Conservation (phyloP, 2,113 vertebrate species). For the Anhinga rufa region DNA sequence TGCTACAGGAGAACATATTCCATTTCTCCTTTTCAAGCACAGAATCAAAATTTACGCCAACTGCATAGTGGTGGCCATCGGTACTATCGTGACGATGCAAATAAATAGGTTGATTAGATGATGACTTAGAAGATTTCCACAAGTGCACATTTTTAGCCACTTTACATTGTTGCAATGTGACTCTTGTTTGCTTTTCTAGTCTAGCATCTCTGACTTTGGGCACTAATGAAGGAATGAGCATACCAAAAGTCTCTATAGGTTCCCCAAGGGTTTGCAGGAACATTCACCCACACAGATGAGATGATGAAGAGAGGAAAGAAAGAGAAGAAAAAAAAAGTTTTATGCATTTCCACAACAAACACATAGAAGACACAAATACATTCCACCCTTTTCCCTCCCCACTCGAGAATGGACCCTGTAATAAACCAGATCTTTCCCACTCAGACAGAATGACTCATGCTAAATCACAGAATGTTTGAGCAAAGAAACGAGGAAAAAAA, state of each 20-base stretch:
- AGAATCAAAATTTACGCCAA: not conserved
- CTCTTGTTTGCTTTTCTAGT: constrained; percentile 2
- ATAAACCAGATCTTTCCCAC: constrained; percentile 38
- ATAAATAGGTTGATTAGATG: not conserved
- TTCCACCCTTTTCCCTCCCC: constrained; percentile 35
- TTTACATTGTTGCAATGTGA: not conserved
- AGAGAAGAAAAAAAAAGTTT: constrained; percentile 60
- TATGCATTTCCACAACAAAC: constrained; percentile 60
- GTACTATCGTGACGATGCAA: not conserved
- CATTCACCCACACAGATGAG: constrained; percentile 85
- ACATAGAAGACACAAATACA: constrained; percentile 56
- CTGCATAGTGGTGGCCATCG: not conserved
- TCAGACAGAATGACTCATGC: constrained; percentile 58
- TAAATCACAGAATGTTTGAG: constrained; percentile 41
- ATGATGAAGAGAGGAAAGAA: constrained; percentile 76
- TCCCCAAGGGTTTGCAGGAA: constrained; percentile 84
- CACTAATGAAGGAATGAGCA: constrained; percentile 79
- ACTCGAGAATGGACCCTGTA: not conserved
- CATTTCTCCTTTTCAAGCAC: not conserved
- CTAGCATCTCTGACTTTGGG: constrained; percentile 74
- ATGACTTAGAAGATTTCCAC: not conserved
- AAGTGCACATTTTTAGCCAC: constrained; percentile 58
- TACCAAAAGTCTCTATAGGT: constrained; percentile 88
- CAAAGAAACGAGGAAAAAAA: not conserved
- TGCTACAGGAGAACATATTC: not conserved